Conservation (phyloP, 2,113 vertebrate species). For the Tursiops truncatus region DNA sequence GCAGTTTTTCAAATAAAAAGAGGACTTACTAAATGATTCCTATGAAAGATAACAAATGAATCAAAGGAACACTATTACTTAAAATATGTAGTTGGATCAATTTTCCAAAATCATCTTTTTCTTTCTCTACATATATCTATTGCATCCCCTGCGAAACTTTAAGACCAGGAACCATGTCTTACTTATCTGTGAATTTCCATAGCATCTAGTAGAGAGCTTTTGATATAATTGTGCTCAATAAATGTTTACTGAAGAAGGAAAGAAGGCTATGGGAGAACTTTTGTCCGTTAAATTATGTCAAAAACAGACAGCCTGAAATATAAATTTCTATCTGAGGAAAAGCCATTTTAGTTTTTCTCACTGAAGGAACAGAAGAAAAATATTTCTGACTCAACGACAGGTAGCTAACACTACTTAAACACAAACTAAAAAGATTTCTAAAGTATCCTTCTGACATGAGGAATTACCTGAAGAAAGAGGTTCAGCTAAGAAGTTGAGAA, state of each 20-base stretch:
- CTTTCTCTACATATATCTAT: not conserved
- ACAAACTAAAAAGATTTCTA: not conserved
- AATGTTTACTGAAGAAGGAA: conserved; percentile 52
- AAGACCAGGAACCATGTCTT: not conserved
- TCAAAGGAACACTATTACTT: not conserved
- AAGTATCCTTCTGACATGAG: conserved; percentile 44
- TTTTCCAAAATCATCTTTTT: not conserved
- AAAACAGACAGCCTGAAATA: not conserved
- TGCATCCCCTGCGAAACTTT: not conserved
- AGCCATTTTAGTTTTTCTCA: conserved; percentile 48
- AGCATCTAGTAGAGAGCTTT: not conserved
- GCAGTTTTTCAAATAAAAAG: not conserved
- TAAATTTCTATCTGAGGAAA: not conserved
- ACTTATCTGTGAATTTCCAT: not conserved
- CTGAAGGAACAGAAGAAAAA: conserved; percentile 36
- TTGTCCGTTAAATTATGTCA: conserved; percentile 67
- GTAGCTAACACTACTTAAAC: not conserved
- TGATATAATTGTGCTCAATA: conserved; percentile 64
- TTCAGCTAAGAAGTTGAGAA: conserved; percentile 16
- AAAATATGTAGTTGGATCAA: not conserved
- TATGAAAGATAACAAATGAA: not conserved
- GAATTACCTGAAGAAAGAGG: conserved; percentile 54
- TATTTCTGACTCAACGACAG: conserved; percentile 44
- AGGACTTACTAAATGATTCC: not conserved
- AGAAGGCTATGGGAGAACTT: conserved; percentile 53